These are phyloP conservation scores for Netelia fuscicornis DNA, from an alignment of 2,888 invertebrate species.

Conservation along the genomic window DNA sequence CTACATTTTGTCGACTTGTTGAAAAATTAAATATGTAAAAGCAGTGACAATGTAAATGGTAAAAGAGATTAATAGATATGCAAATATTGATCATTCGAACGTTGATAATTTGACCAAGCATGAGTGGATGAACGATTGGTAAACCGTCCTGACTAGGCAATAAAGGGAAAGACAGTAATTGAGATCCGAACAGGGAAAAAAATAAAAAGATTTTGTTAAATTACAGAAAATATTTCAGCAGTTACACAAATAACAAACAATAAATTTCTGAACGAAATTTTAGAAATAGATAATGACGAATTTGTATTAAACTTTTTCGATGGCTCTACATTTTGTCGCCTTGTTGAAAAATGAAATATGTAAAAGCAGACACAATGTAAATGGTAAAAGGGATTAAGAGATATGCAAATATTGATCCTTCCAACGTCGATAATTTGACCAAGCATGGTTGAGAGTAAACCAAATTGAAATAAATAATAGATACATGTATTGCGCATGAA, in stretches of 20 bases:
- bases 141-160: neutral
- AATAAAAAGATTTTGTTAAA: neutral
- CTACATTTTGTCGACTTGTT: neutral
- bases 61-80: neutral
- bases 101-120: neutral
- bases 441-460: neutral
- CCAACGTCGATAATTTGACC: neutral
- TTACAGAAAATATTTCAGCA: neutral
- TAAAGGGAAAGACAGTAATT: neutral
- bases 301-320: no score
- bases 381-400: neutral
- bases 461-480: neutral
- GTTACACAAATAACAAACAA: neutral
- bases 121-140: neutral
- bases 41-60: neutral
- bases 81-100: neutral
- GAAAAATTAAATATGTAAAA: neutral
- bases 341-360: neutral
- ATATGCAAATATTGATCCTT: neutral
- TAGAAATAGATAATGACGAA: neutral
- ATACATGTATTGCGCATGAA: neutral
- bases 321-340: neutral
- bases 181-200: neutral
- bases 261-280: neutral
- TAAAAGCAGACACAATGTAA: neutral